phyloP scores from a whole-genome alignment of 2,797 vertebrate genomes.

The Micropoecilia bifurca region DNA sequence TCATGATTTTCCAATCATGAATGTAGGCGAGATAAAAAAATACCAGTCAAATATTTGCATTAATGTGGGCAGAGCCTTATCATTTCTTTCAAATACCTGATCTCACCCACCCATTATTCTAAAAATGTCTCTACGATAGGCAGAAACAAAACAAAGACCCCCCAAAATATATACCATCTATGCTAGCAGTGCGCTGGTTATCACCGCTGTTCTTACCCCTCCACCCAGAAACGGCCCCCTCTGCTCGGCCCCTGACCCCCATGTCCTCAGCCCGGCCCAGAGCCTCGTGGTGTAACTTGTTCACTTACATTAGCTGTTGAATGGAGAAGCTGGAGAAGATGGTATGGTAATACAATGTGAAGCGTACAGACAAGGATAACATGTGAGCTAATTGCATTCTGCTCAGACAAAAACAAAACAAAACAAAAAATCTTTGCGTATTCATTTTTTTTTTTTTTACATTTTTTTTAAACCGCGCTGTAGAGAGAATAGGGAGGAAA shows the following conservation, averaged over 20 bases:
- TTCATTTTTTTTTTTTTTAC: constrained; percentile 48
- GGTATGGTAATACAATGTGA: constrained; percentile 87
- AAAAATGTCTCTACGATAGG: constrained; percentile 45
- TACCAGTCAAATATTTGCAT: not conserved
- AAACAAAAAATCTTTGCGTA: constrained; percentile 59
- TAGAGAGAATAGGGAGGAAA: constrained; percentile 73
- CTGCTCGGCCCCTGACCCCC: not conserved
- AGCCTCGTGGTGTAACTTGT: constrained; percentile 82
- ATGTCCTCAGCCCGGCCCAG: constrained; percentile 71
- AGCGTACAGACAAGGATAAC: constrained; percentile 87
- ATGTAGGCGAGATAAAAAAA: not conserved
- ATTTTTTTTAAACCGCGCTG: constrained; percentile 74
- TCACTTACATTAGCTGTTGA: constrained; percentile 93
- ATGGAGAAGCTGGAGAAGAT: constrained; percentile 92
- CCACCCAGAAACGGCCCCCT: not conserved
- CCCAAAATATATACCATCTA: constrained; percentile 22
- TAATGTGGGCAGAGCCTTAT: not conserved
- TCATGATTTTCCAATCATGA: not conserved
- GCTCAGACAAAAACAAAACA: constrained; percentile 81
- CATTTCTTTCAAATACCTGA: constrained; percentile 61
- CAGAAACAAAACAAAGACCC: constrained; percentile 32
- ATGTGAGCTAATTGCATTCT: constrained; percentile 90
- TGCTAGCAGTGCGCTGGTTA: constrained; percentile 50
- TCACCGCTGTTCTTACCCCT: constrained; percentile 32
- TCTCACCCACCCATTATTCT: constrained; percentile 73